Conservation (phyloP, 2,113 vertebrate species). For the Eulacestoma nigropectus region DNA sequence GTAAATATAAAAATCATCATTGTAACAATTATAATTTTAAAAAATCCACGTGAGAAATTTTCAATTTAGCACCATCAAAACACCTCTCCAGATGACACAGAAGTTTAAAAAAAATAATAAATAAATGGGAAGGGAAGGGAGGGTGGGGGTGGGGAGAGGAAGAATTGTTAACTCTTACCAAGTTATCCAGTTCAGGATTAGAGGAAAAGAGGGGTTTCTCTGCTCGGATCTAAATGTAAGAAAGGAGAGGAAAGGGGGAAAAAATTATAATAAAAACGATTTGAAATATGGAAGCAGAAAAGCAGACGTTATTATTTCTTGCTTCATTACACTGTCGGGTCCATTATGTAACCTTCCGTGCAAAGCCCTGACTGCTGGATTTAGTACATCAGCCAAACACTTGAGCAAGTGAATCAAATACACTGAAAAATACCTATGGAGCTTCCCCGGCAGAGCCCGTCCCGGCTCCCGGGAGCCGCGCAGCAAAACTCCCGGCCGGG, state of each 20-base stretch:
- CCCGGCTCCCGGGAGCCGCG: neutral
- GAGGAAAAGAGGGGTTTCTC: constrained; percentile 99
- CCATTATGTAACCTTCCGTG: constrained; percentile 53
- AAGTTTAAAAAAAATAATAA: neutral
- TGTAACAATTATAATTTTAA: neutral
- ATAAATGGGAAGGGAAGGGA: neutral
- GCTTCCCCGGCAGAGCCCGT: neutral
- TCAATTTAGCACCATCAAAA: neutral
- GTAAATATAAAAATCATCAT: neutral
- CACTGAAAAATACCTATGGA: constrained; percentile 26
- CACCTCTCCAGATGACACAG: neutral
- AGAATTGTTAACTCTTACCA: constrained; percentile 83
- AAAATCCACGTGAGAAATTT: neutral
- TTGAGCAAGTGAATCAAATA: constrained; percentile 50
- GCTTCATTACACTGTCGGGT: constrained; percentile 57
- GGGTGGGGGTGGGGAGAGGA: constrained; percentile 33
- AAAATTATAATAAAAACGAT: constrained; percentile 38
- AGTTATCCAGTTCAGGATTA: constrained; percentile 99
- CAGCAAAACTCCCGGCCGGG: neutral
- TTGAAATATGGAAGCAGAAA: constrained; percentile 60
- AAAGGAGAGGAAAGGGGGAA: constrained; percentile 2
- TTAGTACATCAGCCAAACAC: constrained; percentile 40
- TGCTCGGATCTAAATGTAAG: constrained; percentile 90
- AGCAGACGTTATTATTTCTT: constrained; percentile 51
- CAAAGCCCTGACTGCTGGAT: constrained; percentile 38